Conservation (phyloP, 2,797 vertebrate species). For the Ceyx erithaca region DNA sequence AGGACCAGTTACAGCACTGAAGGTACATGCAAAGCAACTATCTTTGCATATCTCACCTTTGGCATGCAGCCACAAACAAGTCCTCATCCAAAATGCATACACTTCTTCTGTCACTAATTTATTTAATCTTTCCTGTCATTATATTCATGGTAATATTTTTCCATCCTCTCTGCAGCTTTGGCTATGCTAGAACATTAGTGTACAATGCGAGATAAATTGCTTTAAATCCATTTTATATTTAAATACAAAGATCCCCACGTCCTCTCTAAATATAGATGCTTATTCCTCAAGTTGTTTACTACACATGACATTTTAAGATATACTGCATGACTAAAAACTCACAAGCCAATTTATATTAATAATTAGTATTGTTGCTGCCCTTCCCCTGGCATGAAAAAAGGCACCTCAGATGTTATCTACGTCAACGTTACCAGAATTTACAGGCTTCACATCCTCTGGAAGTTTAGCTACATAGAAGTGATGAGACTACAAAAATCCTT, state of each 20-base stretch:
- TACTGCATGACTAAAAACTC: not conserved
- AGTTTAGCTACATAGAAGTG: not conserved
- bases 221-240: not conserved
- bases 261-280: constrained; percentile 4
- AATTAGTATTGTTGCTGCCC: not conserved
- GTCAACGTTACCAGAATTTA: constrained; percentile 19
- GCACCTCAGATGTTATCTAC: constrained; percentile 22
- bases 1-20: not conserved
- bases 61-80: not conserved
- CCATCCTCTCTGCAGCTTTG: not conserved
- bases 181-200: not conserved
- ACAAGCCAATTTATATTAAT: not conserved
- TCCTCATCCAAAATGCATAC: not conserved
- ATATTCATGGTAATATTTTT: not conserved
- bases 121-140: constrained; percentile 22
- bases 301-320: not conserved
- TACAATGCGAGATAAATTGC: not conserved
- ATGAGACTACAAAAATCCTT: not conserved
- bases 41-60: not conserved
- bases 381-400: constrained; percentile 8
- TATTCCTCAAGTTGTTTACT: constrained; percentile 23
- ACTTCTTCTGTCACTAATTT: not conserved
- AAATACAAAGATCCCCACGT: not conserved
- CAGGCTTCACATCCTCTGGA: constrained; percentile 5
- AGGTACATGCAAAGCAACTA: not conserved